Evolutionary conservation across 2,113 vertebrate genomes (phyloP), one percentile per base, ranked within the genome.

Genomic region (Rhagologus leucostigma): DNA sequence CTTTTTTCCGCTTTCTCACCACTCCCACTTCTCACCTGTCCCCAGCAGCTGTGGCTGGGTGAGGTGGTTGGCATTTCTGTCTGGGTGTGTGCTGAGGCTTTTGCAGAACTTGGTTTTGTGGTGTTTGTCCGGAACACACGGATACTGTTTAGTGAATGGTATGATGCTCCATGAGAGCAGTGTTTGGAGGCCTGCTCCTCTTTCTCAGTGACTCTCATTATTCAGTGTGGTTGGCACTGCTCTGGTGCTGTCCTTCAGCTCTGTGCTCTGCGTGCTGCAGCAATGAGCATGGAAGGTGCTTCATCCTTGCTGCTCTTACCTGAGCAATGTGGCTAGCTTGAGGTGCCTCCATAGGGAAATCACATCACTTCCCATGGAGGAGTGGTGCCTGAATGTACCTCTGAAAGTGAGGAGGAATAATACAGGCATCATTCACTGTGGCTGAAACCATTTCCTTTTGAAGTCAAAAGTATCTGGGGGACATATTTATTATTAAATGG

Each of bases 301-400:
- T 62, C 24, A 18, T 24, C 33, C 85, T 56, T 2, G 52, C 78
- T 9, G 0, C 30, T 65, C n/a, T 16, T 2, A 11, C 49, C 11
- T 37, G 41, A 41, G 29, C 57, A 17, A 3, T 3, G 19, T 60
- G 33, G 35, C 41, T 10, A 7, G n/a, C 13, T 42, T 10, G 8
- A 11, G 22, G 16, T 41, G 26, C 59, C 41, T 92, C 33, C 1
- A 0, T 3, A 16, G 42, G 21, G 52, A 90, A 63, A 55, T 26
- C 3, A 1, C 17, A 42, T 68, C 1, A 0, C 30, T 67, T 78
- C 15, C 27, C 0, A 0, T 15, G 39, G 8, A 75, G 22, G 46
- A 24, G 2, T 47, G 24, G 4, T 91, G 49, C 21, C 57, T 55
- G 18, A 63, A 42, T 16, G 47, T 39, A 15, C 71, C 18, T 90